Evolutionary conservation across 2,113 vertebrate species (phyloP).

Genomic region (Ceyx melanurus): DNA sequence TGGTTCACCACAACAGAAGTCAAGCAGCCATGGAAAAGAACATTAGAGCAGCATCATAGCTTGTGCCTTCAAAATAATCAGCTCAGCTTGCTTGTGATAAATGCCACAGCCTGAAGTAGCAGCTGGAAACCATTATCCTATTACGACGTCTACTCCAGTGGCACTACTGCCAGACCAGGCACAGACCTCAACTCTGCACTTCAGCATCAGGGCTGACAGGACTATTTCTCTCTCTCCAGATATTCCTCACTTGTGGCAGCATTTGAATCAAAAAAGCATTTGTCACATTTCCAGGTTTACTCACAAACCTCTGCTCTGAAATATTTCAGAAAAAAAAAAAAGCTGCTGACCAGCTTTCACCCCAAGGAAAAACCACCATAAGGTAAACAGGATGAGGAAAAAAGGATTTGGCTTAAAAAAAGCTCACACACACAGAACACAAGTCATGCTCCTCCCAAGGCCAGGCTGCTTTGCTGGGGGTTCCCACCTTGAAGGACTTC

Average conservation of each 20-base stretch:
- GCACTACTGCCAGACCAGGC: background rate
- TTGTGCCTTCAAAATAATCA: slow-evolving; percentile 35
- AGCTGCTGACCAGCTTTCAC: background rate
- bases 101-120: background rate
- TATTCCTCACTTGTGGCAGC: background rate
- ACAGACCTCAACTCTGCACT: background rate
- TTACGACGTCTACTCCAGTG: background rate
- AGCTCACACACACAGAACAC: background rate
- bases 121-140: slow-evolving; percentile 39
- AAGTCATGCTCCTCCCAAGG: background rate
- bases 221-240: background rate
- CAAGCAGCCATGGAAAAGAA: background rate
- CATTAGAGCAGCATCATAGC: background rate
- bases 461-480: background rate
- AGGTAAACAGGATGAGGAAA: background rate
- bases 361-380: background rate
- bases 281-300: background rate
- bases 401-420: background rate
- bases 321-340: background rate
- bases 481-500: slow-evolving; percentile 89
- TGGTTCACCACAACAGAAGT: background rate
- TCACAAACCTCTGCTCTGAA: background rate
- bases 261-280: background rate
- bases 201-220: background rate
- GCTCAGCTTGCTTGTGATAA: slow-evolving; percentile 14